These are phyloP conservation scores for Laodelphax striatellus DNA, from an alignment of 1,140 invertebrate genomes.

Conservation along the genomic window DNA sequence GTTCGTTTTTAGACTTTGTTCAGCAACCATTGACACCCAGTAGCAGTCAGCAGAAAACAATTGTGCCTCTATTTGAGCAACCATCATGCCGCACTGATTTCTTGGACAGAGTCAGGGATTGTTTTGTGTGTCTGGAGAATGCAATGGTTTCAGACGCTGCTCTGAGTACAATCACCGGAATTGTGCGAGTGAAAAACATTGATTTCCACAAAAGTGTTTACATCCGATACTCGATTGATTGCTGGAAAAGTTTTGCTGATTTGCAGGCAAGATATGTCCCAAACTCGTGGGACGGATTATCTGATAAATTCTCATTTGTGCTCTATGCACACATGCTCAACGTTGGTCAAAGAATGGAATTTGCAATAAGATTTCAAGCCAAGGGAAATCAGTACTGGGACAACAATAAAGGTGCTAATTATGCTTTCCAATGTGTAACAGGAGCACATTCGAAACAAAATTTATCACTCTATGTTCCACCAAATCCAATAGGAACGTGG, in stretches of 20 bases:
- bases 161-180: slow-evolving; percentile 67
- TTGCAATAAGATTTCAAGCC: slow-evolving; percentile 72
- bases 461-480: slow-evolving; percentile 5
- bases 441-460: background rate
- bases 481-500: slow-evolving; percentile 14
- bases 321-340: slow-evolving; percentile 52
- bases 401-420: slow-evolving; percentile 75
- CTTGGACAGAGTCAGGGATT: slow-evolving; percentile 48
- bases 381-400: slow-evolving; percentile 83
- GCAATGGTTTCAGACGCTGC: slow-evolving; percentile 57
- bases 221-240: slow-evolving; percentile 73
- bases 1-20: slow-evolving; percentile 27
- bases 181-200: slow-evolving; percentile 78
- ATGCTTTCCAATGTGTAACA: slow-evolving; percentile 65
- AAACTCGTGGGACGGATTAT: slow-evolving; percentile 85
- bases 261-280: slow-evolving; percentile 69
- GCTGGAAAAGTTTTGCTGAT: slow-evolving; percentile 75
- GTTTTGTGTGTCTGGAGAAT: slow-evolving; percentile 68
- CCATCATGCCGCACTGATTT: slow-evolving; percentile 65
- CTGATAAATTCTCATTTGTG: slow-evolving; percentile 76
- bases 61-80: slow-evolving; percentile 72
- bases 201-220: slow-evolving; percentile 85
- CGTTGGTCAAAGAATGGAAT: slow-evolving; percentile 61
- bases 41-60: slow-evolving; percentile 20
- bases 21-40: background rate